phyloP scores from a whole-genome alignment of 53 echinoderm and acorn worm genomes.

The Luidia sarsii region DNA sequence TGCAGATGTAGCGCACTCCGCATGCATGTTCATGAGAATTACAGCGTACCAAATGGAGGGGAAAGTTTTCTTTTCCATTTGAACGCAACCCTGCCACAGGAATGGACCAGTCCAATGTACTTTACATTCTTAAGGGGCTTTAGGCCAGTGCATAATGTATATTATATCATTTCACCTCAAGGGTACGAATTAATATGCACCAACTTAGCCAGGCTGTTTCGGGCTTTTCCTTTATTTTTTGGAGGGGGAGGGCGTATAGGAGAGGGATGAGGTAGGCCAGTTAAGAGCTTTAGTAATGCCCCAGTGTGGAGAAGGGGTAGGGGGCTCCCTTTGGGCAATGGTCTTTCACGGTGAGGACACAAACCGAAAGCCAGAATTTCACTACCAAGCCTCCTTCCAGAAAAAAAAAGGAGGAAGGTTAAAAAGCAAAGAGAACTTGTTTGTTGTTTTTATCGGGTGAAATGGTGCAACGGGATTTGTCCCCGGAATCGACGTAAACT shows the following conservation, averaged over 20 bases:
- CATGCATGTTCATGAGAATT: background rate
- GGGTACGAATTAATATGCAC: slow-evolving; percentile 48
- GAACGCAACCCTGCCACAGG: no score
- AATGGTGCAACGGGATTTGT: background rate
- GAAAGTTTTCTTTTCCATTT: background rate
- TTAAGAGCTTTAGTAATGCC: background rate
- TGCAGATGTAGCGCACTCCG: no score
- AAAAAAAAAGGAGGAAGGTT: no score
- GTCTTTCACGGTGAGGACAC: no score
- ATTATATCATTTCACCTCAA: slow-evolving; percentile 37
- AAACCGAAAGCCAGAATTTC: no score
- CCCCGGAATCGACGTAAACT: no score
- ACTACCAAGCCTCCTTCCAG: no score
- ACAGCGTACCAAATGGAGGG: background rate
- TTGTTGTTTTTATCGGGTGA: slow-evolving; percentile 9
- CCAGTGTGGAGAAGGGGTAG: no score
- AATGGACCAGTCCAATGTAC: slow-evolving; percentile 44
- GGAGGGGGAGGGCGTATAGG: no score
- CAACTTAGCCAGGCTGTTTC: slow-evolving; percentile 1
- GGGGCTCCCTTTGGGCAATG: background rate
- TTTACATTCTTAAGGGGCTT: slow-evolving; percentile 48
- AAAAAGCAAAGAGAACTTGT: background rate
- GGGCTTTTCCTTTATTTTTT: no score
- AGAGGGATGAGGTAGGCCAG: no score
- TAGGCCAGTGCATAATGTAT: slow-evolving; percentile 21